Evolutionary conservation across 23 tunicate species (phyloP).

Genomic region (Phallusia fumigata): DNA sequence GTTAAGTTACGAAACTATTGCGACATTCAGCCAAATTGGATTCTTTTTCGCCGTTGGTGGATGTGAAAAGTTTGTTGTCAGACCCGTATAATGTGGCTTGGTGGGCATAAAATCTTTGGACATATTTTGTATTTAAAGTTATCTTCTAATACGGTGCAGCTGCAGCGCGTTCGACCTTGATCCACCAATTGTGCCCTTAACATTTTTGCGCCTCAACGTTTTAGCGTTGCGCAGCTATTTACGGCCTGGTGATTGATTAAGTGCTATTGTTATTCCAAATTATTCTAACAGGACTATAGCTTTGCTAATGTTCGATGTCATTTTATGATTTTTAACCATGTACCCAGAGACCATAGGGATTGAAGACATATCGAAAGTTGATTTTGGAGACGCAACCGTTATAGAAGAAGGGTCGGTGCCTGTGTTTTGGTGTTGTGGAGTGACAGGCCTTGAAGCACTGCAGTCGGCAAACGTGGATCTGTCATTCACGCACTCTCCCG

Average conservation of each 20-base stretch:
- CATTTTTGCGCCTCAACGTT: too few species aligned
- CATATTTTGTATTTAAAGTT: too few species aligned
- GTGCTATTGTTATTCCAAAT: too few species aligned
- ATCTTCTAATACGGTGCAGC: too few species aligned
- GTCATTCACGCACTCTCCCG: conserved; percentile 45
- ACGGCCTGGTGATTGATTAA: too few species aligned
- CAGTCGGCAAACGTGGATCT: conserved; percentile 15
- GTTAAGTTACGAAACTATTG: not conserved
- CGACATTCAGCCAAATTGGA: not conserved
- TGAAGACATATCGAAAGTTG: not conserved
- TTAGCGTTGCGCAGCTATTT: too few species aligned
- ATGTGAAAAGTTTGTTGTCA: not conserved
- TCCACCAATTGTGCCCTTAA: too few species aligned
- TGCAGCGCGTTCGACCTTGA: too few species aligned
- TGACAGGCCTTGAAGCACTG: conserved; percentile 38
- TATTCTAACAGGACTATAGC: too few species aligned
- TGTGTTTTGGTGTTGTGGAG: conserved; percentile 66
- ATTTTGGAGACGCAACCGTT: conserved; percentile 18
- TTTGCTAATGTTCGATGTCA: too few species aligned
- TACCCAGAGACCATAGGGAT: not conserved
- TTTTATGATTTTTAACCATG: not conserved
- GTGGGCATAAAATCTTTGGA: too few species aligned
- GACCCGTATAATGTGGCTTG: too few species aligned
- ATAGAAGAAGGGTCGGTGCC: conserved; percentile 39
- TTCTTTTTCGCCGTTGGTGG: not conserved